A percentile compares a stretch with the other conserved stretches of the same genome.
Evolutionary conservation across 2,888 invertebrate species (phyloP).

Genomic region (Masnerella sp.): DNA sequence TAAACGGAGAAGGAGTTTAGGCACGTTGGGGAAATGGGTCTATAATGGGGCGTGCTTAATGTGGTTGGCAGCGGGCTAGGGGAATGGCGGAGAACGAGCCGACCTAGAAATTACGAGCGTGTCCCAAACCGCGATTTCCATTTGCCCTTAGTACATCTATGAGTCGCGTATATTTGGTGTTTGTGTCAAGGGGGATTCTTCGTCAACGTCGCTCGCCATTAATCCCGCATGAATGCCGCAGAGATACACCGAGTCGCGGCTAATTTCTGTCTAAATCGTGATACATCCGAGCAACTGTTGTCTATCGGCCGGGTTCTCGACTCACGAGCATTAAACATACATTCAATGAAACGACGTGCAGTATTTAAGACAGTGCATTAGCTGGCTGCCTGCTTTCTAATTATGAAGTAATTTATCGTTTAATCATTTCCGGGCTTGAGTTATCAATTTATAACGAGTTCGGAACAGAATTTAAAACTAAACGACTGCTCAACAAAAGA

Average conservation of each 20-base stretch:
- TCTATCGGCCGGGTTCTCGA: slow-evolving; percentile 23
- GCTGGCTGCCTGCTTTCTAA: slow-evolving; percentile 20
- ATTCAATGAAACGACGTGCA: slow-evolving; percentile 28
- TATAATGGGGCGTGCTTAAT: slow-evolving; percentile 49
- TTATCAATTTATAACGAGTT: slow-evolving; percentile 27
- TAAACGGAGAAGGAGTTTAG: slow-evolving; percentile 14
- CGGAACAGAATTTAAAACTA: too few relatives aligned
- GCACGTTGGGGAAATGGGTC: slow-evolving; percentile 36
- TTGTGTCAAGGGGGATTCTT: slow-evolving; percentile 53
- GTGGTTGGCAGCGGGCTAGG: slow-evolving; percentile 38
- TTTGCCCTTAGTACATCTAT: slow-evolving; percentile 27
- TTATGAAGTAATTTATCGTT: slow-evolving; percentile 29
- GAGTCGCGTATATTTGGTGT: slow-evolving; percentile 39
- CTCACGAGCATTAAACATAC: slow-evolving; percentile 30
- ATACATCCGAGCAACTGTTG: slow-evolving; percentile 37
- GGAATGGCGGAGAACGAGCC: slow-evolving; percentile 40
- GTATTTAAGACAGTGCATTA: slow-evolving; percentile 38
- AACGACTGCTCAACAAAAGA: too few relatives aligned
- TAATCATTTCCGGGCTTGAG: slow-evolving; percentile 10
- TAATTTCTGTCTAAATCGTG: slow-evolving; percentile 53
- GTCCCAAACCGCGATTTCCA: slow-evolving; percentile 52
- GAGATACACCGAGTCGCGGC: slow-evolving; percentile 44
- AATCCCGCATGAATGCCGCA: slow-evolving; percentile 45
- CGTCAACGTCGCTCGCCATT: slow-evolving; percentile 54
- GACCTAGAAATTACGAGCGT: slow-evolving; percentile 51